A percentile compares a stretch with the other conserved stretches of the same genome.
Conservation (phyloP, 2,888 invertebrate genomes). For the Drosophila melanosoma region DNA sequence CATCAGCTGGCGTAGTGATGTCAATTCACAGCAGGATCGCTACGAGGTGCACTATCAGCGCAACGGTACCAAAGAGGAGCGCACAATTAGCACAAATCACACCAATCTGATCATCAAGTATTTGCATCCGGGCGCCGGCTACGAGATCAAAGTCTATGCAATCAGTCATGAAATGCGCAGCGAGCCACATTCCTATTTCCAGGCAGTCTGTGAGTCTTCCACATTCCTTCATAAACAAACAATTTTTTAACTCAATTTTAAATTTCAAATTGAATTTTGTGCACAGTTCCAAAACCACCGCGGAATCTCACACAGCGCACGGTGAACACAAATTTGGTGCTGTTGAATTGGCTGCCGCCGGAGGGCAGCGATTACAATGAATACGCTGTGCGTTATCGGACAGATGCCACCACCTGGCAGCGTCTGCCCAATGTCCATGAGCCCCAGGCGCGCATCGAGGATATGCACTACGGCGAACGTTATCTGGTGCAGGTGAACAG, state of each 20-base stretch:
- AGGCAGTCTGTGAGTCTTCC: constrained; percentile 93
- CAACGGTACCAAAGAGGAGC: constrained; percentile 89
- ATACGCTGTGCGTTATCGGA: constrained; percentile 92
- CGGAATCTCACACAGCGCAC: constrained; percentile 91
- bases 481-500: constrained; percentile 95
- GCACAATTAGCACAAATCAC: constrained; percentile 88
- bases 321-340: constrained; percentile 91
- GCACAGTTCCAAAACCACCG: constrained; percentile 91
- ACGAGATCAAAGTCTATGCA: constrained; percentile 94
- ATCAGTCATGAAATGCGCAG: constrained; percentile 92
- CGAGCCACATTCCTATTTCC: constrained; percentile 94
- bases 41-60: constrained; percentile 93
- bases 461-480: constrained; percentile 95
- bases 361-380: constrained; percentile 90
- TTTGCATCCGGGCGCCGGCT: constrained; percentile 94
- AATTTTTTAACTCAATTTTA: not conserved
- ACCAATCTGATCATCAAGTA: constrained; percentile 89
- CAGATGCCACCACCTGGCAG: constrained; percentile 90
- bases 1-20: constrained; percentile 96
- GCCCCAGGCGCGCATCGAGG: constrained; percentile 91
- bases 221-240: not conserved
- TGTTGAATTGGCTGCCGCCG: constrained; percentile 90
- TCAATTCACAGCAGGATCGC: constrained; percentile 93
- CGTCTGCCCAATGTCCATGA: constrained; percentile 88
- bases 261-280: too few relatives aligned